Conservation (phyloP, 2,888 invertebrate species). For the Clistopyga incitator region DNA sequence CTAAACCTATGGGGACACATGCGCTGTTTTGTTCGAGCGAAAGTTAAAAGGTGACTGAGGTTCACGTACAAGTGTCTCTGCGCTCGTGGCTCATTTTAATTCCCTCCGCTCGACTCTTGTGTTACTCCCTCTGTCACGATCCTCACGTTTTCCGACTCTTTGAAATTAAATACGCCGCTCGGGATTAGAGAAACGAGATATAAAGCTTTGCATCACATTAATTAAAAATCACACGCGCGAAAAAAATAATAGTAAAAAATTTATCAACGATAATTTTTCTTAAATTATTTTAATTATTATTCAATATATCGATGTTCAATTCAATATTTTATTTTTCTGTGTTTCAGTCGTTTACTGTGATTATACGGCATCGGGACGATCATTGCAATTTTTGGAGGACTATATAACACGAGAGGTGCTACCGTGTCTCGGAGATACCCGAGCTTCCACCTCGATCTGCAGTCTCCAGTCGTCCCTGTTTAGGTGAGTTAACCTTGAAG, state of each 20-base stretch:
- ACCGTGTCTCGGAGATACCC: slow-evolving; percentile 93
- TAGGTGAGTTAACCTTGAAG: slow-evolving; percentile 86
- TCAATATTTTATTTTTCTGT: slow-evolving; percentile 73
- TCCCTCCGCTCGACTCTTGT: slow-evolving; percentile 47
- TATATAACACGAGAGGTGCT: slow-evolving; percentile 92
- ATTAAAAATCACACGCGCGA: background rate
- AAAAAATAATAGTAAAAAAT: background rate
- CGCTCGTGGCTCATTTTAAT: slow-evolving; percentile 36
- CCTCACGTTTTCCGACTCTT: slow-evolving; percentile 49
- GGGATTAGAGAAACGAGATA: slow-evolving; percentile 13
- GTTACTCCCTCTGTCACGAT: slow-evolving; percentile 54
- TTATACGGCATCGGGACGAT: slow-evolving; percentile 94
- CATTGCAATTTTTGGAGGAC: slow-evolving; percentile 94
- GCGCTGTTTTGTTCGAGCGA: slow-evolving; percentile 43
- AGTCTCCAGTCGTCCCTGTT: slow-evolving; percentile 95
- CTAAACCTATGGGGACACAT: slow-evolving; percentile 28
- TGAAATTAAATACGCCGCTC: slow-evolving; percentile 22
- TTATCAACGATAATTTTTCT: too few relatives aligned
- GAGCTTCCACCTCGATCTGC: slow-evolving; percentile 92
- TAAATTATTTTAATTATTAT: too few relatives aligned
- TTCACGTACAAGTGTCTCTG: slow-evolving; percentile 47
- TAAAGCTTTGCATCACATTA: background rate
- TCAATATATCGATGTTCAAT: too few relatives aligned
- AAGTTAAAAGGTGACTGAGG: slow-evolving; percentile 62
- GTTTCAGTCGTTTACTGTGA: slow-evolving; percentile 93